Percentiles rank a stretch among this genome's conserved stretches.
phyloP scores from a whole-genome alignment of 2,888 invertebrate genomes.

The Theristus sp. region DNA sequence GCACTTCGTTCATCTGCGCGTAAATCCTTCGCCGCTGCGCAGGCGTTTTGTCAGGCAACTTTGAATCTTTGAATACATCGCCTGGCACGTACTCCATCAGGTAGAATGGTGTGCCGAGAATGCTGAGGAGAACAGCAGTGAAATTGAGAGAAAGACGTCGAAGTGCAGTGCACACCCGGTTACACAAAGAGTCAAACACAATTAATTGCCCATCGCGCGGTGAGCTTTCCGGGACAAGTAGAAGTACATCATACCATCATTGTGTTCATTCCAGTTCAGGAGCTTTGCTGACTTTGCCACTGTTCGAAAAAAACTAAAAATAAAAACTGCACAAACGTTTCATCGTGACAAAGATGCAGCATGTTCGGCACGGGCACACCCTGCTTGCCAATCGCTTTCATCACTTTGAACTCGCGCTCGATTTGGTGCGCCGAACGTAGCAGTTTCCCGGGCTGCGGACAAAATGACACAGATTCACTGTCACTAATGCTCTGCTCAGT shows the following conservation, averaged over 20 bases:
- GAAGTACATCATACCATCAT: no score
- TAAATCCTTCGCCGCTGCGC: constrained; percentile 27
- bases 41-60: constrained; percentile 21
- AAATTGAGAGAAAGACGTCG: not conserved
- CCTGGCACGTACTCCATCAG: constrained; percentile 34
- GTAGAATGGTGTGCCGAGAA: constrained; percentile 35
- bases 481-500: not conserved
- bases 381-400: constrained; percentile 28
- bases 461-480: no score
- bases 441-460: constrained; percentile 32
- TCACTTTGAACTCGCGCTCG: constrained; percentile 33
- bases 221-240: no score
- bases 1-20: constrained; percentile 20
- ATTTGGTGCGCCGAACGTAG: constrained; percentile 35
- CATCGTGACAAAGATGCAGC: constrained; percentile 26
- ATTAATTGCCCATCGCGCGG: no score
- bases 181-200: not conserved
- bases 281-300: no score
- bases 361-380: constrained; percentile 33
- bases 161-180: not conserved
- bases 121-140: constrained; percentile 16
- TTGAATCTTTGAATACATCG: constrained; percentile 28
- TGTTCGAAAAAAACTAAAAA: not conserved
- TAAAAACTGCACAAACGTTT: constrained; percentile 14
- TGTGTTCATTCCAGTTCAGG: no score